Conservation (phyloP, 2,888 invertebrate genomes). For the Liodrosophila aerea region DNA sequence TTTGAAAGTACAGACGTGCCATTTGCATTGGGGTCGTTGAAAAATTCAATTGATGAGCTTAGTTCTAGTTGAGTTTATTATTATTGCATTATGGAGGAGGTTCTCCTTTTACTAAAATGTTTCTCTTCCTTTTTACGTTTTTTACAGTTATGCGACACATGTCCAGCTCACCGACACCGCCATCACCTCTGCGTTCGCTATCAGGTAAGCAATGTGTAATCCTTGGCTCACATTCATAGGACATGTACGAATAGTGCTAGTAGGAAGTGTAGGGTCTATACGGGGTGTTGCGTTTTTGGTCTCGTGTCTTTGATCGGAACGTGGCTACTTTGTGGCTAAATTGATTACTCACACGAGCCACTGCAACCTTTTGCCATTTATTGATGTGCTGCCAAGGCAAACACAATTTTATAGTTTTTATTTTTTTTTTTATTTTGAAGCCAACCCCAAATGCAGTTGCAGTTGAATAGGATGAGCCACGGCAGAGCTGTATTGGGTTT, state of each 20-base stretch:
- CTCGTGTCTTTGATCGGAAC: slow-evolving; percentile 52
- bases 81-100: background rate
- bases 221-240: slow-evolving; percentile 68
- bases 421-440: background rate
- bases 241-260: slow-evolving; percentile 49
- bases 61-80: slow-evolving; percentile 13
- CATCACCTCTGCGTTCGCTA: slow-evolving; percentile 80
- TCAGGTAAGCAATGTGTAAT: slow-evolving; percentile 73
- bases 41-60: slow-evolving; percentile 11
- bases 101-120: too few species aligned
- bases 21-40: slow-evolving; percentile 67
- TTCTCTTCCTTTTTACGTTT: slow-evolving; percentile 10
- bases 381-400: slow-evolving; percentile 40
- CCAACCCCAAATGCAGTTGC: slow-evolving; percentile 33
- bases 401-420: slow-evolving; percentile 59
- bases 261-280: background rate
- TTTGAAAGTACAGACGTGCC: slow-evolving; percentile 66
- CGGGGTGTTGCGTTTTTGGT: background rate
- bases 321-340: slow-evolving; percentile 77
- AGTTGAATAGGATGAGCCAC: slow-evolving; percentile 6
- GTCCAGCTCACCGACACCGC: slow-evolving; percentile 82
- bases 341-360: slow-evolving; percentile 74
- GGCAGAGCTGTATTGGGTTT: slow-evolving; percentile 2
- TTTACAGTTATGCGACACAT: slow-evolving; percentile 81
- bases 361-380: slow-evolving; percentile 40